Evolutionary conservation across 2,113 vertebrate genomes (phyloP).

Genomic region (Caretta caretta): DNA sequence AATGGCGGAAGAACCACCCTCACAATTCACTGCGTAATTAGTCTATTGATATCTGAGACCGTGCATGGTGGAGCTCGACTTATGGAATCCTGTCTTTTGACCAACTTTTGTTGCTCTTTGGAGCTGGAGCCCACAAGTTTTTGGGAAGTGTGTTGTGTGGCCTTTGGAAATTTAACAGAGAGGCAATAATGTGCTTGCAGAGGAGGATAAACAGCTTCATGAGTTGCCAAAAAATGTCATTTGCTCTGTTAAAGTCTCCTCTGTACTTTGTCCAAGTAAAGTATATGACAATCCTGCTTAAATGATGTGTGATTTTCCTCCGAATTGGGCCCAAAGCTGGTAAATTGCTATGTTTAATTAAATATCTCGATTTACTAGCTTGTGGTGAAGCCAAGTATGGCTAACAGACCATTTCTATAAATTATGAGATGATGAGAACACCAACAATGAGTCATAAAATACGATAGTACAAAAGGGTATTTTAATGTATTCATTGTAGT

Average conservation of each 20-base stretch:
- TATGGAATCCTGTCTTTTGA: neutral
- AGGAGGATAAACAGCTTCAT: neutral
- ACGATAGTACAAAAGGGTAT: neutral
- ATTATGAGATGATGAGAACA: neutral
- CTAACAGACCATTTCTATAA: fast-evolving
- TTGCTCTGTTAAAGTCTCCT: neutral
- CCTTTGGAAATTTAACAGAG: neutral
- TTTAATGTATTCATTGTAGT: neutral
- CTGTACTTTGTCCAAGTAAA: constrained; percentile 11
- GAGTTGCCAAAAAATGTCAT: neutral
- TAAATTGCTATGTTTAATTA: constrained; percentile 17
- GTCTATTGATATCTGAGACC: neutral
- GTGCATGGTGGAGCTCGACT: neutral
- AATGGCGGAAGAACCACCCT: too few species aligned
- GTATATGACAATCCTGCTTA: neutral
- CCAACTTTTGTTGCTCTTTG: fast-evolving
- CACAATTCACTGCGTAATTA: neutral
- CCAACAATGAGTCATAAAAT: neutral
- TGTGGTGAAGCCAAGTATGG: constrained; percentile 10
- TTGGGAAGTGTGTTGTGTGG: fast-evolving
- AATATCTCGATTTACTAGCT: constrained; percentile 3
- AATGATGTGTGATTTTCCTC: neutral
- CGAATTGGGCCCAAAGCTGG: constrained; percentile 13
- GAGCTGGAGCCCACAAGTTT: fast-evolving
- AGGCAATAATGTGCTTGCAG: neutral